A percentile compares a stretch with the other conserved stretches of the same genome.
phyloP scores from a whole-genome alignment of 2,113 vertebrate genomes.

The Carettochelys insculpta region DNA sequence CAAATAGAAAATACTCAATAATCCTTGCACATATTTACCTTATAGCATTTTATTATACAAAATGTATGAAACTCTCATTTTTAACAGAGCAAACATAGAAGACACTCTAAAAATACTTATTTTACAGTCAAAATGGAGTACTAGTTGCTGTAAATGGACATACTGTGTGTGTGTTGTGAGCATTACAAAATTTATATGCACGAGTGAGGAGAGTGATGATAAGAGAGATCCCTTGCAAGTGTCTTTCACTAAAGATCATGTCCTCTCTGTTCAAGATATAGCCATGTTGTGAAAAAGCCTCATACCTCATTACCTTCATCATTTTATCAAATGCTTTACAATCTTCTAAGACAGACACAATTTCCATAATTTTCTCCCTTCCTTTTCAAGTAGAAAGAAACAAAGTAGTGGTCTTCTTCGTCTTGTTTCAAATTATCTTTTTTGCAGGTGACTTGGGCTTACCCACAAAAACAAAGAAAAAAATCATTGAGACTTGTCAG shows the following conservation, averaged over 20 bases:
- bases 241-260: neutral
- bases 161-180: too few relatives aligned
- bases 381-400: neutral
- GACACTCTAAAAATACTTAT: neutral
- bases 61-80: conserved; percentile 20
- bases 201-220: neutral
- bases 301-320: fast-evolving
- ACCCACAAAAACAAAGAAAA: neutral
- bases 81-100: conserved; percentile 36
- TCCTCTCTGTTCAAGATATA: neutral
- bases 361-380: neutral
- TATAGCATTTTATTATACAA: neutral
- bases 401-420: neutral
- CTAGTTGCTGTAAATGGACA: neutral
- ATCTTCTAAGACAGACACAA: neutral
- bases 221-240: neutral
- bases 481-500: neutral
- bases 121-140: neutral
- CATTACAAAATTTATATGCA: neutral
- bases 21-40: conserved; percentile 7
- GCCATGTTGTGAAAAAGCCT: neutral
- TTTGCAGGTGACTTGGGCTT: neutral
- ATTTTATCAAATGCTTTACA: neutral
- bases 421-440: neutral
- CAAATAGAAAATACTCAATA: neutral